Evolutionary conservation across 2,888 invertebrate species (phyloP), one percentile per base, ranked within the genome.

Genomic region (Odontomyia ornata): DNA sequence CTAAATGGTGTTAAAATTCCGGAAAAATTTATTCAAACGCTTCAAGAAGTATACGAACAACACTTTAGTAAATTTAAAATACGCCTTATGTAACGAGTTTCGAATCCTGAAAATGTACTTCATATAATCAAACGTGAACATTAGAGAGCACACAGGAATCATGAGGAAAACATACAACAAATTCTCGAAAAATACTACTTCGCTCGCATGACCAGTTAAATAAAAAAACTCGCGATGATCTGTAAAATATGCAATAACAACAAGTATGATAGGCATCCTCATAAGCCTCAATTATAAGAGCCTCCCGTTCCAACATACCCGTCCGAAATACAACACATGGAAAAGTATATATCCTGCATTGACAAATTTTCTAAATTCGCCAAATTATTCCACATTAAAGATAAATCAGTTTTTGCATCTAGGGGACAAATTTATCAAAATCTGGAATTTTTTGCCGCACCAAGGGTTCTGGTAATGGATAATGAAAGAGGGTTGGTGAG

Each of bases 401-500:
- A 30, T 28, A 75, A 60, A 36, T 30, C 57, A 11, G 75, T 60
- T 28, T 36, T 75, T 36, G 13, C 57, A 47, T n/a, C 30, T 46
- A n/a, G 76, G 36, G 52, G 67, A 9, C 52, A 76, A 25, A 28
- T 67, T 7, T 60, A 15, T 18, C 57, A 60, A 57, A 23, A 60
- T 15, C 18, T 56, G 7, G 5, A 56, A 15, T 56, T n/a, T 18
- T 56, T 18, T 18, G 7, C 56, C 5, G 52, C 21, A 18, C 75
- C 75, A n/a, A 30, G n/a, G 43, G 36, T 62, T 15, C 15, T 75
- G 9, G 30, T 75, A 21, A 62, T 62, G 25, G 75, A 75, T 30
- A 75, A 75, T 46, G 75, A 75, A 46, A 64, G 25, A 43, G 64
- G 75, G n/a, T 52, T 75, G 46, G 23, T 27, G 1, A 75, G 64